Conservation (phyloP, 37 sponge, comb jelly and placozoan species). For the Axinella damicornis region DNA sequence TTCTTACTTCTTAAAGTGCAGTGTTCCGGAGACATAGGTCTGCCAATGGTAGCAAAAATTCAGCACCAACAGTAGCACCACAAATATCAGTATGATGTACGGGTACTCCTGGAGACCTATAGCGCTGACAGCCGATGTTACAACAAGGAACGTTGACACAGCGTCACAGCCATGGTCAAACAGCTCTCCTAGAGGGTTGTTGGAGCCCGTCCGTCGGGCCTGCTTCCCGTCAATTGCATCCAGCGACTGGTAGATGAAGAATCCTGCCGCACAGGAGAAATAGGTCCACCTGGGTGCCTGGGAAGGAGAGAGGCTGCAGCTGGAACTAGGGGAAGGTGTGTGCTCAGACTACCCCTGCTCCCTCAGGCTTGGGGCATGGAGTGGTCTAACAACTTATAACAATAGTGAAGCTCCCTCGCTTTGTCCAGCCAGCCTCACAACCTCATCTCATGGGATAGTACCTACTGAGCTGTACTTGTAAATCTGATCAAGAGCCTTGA, state of each 20-base stretch:
- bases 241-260: slow-evolving; percentile 87
- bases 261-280: slow-evolving; percentile 62
- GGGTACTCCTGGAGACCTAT: slow-evolving; percentile 56
- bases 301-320: background rate
- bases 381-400: too few relatives aligned
- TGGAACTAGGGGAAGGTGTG: background rate
- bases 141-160: slow-evolving; percentile 76
- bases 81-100: slow-evolving; percentile 31
- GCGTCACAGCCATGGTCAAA: slow-evolving; percentile 99
- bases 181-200: slow-evolving; percentile 86
- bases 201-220: slow-evolving; percentile 84
- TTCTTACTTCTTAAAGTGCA: slow-evolving; percentile 81
- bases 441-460: too few relatives aligned
- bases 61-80: slow-evolving; percentile 54
- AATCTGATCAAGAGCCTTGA: too few relatives aligned
- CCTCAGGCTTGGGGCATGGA: too few relatives aligned
- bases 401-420: too few relatives aligned
- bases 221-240: slow-evolving; percentile 98
- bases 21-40: slow-evolving; percentile 82
- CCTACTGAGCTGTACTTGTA: too few relatives aligned
- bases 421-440: too few relatives aligned
- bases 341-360: background rate
- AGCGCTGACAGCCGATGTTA: slow-evolving; percentile 40
- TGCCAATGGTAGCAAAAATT: slow-evolving; percentile 93
- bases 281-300: slow-evolving; percentile 84